Evolutionary conservation across 30 jellyfish, hydroid and myxozoan species (phyloP), one percentile per base, ranked within the genome.

Genomic region (Nemopilema nomurai): DNA sequence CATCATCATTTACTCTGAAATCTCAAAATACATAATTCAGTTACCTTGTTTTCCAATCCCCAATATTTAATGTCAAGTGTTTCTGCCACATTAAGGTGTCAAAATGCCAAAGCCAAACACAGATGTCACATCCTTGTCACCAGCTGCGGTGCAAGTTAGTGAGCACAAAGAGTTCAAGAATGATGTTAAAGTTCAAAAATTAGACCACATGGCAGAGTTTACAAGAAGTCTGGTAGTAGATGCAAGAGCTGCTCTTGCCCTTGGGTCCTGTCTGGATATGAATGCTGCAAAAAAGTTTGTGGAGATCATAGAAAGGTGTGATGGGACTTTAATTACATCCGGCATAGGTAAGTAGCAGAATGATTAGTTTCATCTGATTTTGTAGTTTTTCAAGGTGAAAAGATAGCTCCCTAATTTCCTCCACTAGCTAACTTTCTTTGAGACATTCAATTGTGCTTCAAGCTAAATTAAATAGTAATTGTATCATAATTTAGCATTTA

Each of bases 211-310:
- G 96, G 90, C 65, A 72, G 97, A 90, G 67, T 91, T 91, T 67
- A 69, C 88, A 18, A 81, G 90, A 21, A 91, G 97, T 76, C 53
- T 91, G 67, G 68, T 72, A 0, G 90, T 67, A 19, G 97, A 91
- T 80, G 96, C 96, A 18, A 81, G 80, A 50, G 96, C 97, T 13
- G 97, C 97, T 21, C 63, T 70, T 49, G 97, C 97, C 6, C 87
- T 91, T n/a, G 95, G 94, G 17, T 67, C 71, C 24, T 70, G 96
- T 64, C 22, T 91, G 68, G 90, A 86, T 67, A 72, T 77, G 83
- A 77, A 80, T 50, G 90, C 93, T 16, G 97, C 93, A 22, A 86
- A 86, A 81, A 86, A 81, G 62, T 91, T 91, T 76, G 74, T 86
- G 16, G 88, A 74, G 32, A 85, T 85, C 66, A 86, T 91, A 27